Base-by-base conservation (phyloP, 2,888 invertebrate species). In the Tenthredo amoena region DNA sequence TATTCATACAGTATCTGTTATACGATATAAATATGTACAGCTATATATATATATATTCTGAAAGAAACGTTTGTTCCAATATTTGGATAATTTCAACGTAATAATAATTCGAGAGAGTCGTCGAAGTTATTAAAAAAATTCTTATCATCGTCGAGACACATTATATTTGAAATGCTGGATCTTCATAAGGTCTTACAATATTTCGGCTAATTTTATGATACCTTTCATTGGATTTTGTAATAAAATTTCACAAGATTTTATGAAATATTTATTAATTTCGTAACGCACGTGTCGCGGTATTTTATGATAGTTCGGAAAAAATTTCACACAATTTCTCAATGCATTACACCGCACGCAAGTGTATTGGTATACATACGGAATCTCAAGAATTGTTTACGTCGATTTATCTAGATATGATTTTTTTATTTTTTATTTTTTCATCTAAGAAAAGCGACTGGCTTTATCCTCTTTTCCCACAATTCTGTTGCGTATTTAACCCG, bases 61-160 rank as follows among this genome's bases (percentile, higher is more conserved):
- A 72, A 72, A 21, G 72, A 21, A 21, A 72, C 40, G 37, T 40
- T 74, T 74, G n/a, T 43, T 43, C 4, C 40, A 74, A 74, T 74
- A 74, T 74, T 74, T 74, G 10, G 21, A 74, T 10, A 43, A 74
- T n/a, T 43, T 74, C 12, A 18, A 34, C 43, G 72, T 40, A 10
- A 10, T 43, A 21, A 31, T 37, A 71, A 37, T 15, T 71, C 37
- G n/a, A 43, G 3, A 18, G n/a, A 72, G 2, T 7, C 12, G 72
- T n/a, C 43, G 40, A n/a, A 21, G 71, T n/a, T n/a, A 1, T 72
- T 37, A 34, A 37, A 31, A 47, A 47, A 47, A 12, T 12, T 12
- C 47, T 47, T 15, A 47, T 15, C 0, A 47, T 47, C 12, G 47
- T 47, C 47, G 47, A 47, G 15, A 15, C 47, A 15, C 15, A 47